Evolutionary conservation across 2,888 invertebrate species (phyloP), one percentile per base, ranked within the genome.

Genomic region (Leucophenga maculata): DNA sequence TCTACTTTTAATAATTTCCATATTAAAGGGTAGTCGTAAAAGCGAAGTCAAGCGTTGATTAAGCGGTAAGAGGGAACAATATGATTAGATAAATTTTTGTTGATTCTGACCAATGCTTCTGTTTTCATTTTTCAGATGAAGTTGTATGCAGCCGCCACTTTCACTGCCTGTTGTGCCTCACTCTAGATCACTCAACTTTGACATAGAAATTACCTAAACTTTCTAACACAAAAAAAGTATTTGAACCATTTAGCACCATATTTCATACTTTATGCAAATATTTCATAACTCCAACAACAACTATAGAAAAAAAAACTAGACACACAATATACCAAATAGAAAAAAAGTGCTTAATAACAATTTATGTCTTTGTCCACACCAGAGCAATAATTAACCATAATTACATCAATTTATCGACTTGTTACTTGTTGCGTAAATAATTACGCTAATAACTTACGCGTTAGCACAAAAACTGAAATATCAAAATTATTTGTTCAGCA

Each of bases 391-490:
- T 64, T 64, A 39, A 48, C 20, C 48, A 67, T 74, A 77, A 79
- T 78, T 77, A 74, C 48, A n/a, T 46, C 22, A 64, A 64, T 64
- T 64, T 64, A 48, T 64, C 62, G 62, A 26, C 26, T 67, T 60
- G 69, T 69, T 68, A 80, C 81, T 80, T 80, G 80, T 80, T 80
- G 80, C 79, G 74, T 77, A 74, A 77, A 75, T 78, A 77, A 80
- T 78, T 69, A 69, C 70, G 73, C 73, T 59, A 77, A 75, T 77
- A 79, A 76, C 72, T 72, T 68, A 55, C 62, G 55, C 72, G 67
- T 72, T 69, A 65, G 69, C 69, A n/a, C 52, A 39, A 32, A 39
- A 11, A 39, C 8, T 11, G 39, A 39, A 67, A 46, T 13, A 54
- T 52, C 66, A 69, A 52, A 39, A 31, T 55, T 65, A 68, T 71